phyloP scores from a whole-genome alignment of 2,797 vertebrate genomes.

The Siniperca obscura region DNA sequence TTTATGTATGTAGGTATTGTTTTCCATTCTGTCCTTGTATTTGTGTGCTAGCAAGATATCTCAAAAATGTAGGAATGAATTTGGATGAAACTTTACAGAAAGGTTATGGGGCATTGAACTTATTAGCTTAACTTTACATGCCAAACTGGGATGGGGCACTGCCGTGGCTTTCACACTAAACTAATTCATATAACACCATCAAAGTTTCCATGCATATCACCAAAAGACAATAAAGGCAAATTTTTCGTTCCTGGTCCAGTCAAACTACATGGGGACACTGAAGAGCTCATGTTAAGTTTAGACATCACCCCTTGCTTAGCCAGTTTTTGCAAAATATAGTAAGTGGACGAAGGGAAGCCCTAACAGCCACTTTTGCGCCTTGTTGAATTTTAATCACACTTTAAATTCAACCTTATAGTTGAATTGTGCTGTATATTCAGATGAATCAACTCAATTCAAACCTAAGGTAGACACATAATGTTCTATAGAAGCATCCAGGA shows the following conservation, averaged over 20 bases:
- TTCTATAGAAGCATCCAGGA: constrained; percentile 51
- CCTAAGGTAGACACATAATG: constrained; percentile 42
- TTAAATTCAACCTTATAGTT: constrained; percentile 10
- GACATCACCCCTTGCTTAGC: too few species aligned
- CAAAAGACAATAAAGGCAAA: not conserved
- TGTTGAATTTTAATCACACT: not conserved
- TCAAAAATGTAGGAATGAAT: not conserved
- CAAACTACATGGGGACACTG: not conserved
- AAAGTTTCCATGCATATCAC: not conserved
- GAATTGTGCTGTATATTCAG: constrained; percentile 23
- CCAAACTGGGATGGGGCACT: not conserved
- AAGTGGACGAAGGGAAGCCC: not conserved
- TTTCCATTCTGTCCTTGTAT: not conserved
- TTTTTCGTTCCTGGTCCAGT: not conserved
- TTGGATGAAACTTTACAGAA: not conserved
- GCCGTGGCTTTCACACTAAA: not conserved
- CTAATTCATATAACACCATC: not conserved
- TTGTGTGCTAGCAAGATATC: not conserved
- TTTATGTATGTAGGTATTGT: not conserved
- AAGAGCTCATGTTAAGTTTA: not conserved
- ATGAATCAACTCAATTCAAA: constrained; percentile 51
- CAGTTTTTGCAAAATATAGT: not conserved
- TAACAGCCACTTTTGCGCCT: not conserved
- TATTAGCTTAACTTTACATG: not conserved
- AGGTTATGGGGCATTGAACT: not conserved